Base-by-base conservation (phyloP, 2,113 vertebrate genomes). In the Eurystomus gularis region DNA sequence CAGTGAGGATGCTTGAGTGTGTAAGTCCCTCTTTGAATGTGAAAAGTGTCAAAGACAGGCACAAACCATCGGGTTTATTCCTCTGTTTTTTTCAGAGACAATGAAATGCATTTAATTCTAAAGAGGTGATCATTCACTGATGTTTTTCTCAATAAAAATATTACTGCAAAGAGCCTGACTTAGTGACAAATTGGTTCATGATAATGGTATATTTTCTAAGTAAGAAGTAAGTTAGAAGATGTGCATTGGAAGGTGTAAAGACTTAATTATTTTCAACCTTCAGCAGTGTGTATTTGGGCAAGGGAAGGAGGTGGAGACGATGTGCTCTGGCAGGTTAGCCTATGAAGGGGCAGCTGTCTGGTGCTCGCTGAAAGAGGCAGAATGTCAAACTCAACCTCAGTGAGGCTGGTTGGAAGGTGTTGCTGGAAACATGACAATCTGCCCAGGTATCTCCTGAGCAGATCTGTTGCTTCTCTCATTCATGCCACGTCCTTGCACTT, bases 231-330 rank as follows among this genome's bases (percentile, higher is more conserved):
- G 11, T 7, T 62, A 44, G 42, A 83, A 52, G 49, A 31, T 26
- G 7, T 37, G 9, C n/a, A 35, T 23, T 61, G 57, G 44, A 77
- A 89, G 46, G 9, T 78, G 5, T 23, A 54, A 89, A 90, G 24
- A 14, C 51, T 78, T 72, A 18, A 51, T 78, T 70, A 25, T 37
- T 83, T 79, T 52, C 52, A 48, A 1, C 35, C 11, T 69, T 16
- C 2, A n/a, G 51, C 35, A 52, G 39, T 2, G 9, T 9, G 1
- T 26, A 8, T 40, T 71, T 0, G 64, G 44, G 31, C 0, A 5
- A 76, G 76, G 65, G 54, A n/a, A n/a, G 61, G 40, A 21, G 44
- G 39, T 23, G 13, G 65, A 46, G 57, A 8, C n/a, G 37, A 0
- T 73, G 62, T n/a, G 40, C 55, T 52, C 7, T 7, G 28, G 31